Percentiles rank a stretch among this genome's conserved stretches.
Evolutionary conservation across 2,888 invertebrate genomes (phyloP).

Genomic region (Syritta pipiens): DNA sequence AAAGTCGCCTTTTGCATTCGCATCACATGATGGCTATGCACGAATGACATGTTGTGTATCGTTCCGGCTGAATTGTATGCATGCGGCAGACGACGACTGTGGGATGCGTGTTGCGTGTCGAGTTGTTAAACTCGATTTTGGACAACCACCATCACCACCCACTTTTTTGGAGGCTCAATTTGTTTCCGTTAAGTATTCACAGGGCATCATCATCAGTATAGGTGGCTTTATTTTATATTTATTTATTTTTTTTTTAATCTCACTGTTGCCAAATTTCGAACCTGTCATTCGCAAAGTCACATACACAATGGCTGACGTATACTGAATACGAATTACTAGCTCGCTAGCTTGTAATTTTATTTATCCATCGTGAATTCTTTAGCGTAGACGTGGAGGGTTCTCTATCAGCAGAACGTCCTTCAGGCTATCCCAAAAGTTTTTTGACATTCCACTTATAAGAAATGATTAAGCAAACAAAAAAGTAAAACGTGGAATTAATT

Average conservation of each 20-base stretch:
- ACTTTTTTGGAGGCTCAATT: conserved; percentile 7
- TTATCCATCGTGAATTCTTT: conserved; percentile 29
- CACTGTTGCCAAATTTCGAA: conserved; percentile 60
- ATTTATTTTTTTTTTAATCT: conserved; percentile 29
- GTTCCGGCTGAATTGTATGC: conserved; percentile 4
- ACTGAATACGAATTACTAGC: conserved; percentile 50
- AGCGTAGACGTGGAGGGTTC: conserved; percentile 19
- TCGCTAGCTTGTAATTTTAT: conserved; percentile 9
- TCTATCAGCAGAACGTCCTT: conserved; percentile 51
- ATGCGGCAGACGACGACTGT: not conserved
- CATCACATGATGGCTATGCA: conserved; percentile 53
- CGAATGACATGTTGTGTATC: conserved; percentile 54
- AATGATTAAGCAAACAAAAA: conserved; percentile 14
- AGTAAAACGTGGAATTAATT: conserved; percentile 41
- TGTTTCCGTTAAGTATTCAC: conserved; percentile 25
- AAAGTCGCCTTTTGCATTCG: conserved; percentile 50
- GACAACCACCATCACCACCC: conserved; percentile 5
- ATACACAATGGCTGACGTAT: conserved; percentile 14
- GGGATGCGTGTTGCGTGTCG: conserved; percentile 39
- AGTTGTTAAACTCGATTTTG: conserved; percentile 52
- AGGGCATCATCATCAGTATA: conserved; percentile 32
- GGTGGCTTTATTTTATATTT: conserved; percentile 43
- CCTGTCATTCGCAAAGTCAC: conserved; percentile 20
- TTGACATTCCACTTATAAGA: conserved; percentile 35
- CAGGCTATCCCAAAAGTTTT: conserved; percentile 39